Conservation (phyloP, 2,113 vertebrate genomes). For the Amphilophus citrinellus region DNA sequence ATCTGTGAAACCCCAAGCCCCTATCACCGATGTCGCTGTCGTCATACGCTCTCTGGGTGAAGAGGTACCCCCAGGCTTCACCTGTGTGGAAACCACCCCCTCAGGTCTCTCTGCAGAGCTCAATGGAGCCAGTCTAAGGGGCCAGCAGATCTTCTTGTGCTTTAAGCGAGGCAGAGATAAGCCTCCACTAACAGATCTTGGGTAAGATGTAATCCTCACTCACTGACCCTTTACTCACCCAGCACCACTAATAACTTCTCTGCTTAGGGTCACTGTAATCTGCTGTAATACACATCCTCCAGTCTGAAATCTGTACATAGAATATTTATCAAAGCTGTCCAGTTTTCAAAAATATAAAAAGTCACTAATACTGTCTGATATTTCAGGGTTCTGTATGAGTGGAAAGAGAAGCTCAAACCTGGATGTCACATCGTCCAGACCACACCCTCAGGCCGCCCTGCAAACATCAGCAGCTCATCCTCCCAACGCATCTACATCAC, state of each 20-base stretch:
- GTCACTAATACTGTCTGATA: background rate
- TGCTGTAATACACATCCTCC: conserved; percentile 49
- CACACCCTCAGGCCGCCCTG: conserved; percentile 92
- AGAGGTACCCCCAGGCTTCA: conserved; percentile 91
- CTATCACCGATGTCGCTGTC: conserved; percentile 95
- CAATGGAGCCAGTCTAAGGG: conserved; percentile 94
- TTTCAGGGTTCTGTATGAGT: conserved; percentile 93
- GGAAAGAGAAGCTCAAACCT: conserved; percentile 95
- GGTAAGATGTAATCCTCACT: conserved; percentile 86
- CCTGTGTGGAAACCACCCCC: conserved; percentile 92
- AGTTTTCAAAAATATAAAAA: background rate
- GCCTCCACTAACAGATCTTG: conserved; percentile 96
- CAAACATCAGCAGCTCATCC: conserved; percentile 93
- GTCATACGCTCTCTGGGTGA: conserved; percentile 95
- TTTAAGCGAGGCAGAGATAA: conserved; percentile 97
- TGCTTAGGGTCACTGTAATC: conserved; percentile 55
- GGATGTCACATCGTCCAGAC: conserved; percentile 96
- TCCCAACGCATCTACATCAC: conserved; percentile 96
- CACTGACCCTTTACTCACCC: conserved; percentile 62
- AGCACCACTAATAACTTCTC: conserved; percentile 65
- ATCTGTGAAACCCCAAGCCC: conserved; percentile 90
- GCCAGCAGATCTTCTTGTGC: conserved; percentile 95
- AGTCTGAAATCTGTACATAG: conserved; percentile 6
- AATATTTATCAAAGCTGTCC: conserved; percentile 22
- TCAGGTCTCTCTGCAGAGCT: conserved; percentile 95